Evolutionary conservation across 64 coral and sea anemone genomes (phyloP).

Genomic region (Dendronephthya gigantea): DNA sequence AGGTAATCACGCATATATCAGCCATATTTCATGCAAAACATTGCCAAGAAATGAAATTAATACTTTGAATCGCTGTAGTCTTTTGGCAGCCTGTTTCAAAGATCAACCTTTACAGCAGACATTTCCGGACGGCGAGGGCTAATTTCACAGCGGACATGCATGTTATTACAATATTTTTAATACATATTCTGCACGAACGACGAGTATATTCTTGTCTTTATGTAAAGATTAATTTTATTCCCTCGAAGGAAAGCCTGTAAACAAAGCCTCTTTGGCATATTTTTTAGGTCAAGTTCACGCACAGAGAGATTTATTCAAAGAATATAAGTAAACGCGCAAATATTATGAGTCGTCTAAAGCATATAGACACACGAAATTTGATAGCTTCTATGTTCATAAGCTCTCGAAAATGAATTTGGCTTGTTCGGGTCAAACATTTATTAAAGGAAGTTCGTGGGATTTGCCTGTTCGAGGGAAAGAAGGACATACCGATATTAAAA

Average conservation of each 20-base stretch:
- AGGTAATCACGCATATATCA: neutral
- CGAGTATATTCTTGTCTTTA: neutral
- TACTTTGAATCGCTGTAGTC: neutral
- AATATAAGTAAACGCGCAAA: neutral
- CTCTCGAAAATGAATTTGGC: neutral
- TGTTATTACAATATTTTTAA: neutral
- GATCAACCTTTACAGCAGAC: neutral
- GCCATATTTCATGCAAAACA: neutral
- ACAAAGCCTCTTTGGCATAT: neutral
- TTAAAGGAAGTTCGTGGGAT: neutral
- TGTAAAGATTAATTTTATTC: neutral
- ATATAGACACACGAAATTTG: neutral
- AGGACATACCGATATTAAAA: neutral
- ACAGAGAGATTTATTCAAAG: neutral
- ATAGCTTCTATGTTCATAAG: neutral
- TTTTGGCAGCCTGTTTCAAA: neutral
- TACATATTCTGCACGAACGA: neutral
- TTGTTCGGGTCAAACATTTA: neutral
- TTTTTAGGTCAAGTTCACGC: neutral
- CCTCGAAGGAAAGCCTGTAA: neutral
- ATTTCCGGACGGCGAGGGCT: neutral
- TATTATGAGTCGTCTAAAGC: no score
- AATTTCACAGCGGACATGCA: neutral
- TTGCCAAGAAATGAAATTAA: neutral
- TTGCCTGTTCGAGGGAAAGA: neutral